phyloP scores from a whole-genome alignment of 2,888 invertebrate species.

The Smittia aterrima region DNA sequence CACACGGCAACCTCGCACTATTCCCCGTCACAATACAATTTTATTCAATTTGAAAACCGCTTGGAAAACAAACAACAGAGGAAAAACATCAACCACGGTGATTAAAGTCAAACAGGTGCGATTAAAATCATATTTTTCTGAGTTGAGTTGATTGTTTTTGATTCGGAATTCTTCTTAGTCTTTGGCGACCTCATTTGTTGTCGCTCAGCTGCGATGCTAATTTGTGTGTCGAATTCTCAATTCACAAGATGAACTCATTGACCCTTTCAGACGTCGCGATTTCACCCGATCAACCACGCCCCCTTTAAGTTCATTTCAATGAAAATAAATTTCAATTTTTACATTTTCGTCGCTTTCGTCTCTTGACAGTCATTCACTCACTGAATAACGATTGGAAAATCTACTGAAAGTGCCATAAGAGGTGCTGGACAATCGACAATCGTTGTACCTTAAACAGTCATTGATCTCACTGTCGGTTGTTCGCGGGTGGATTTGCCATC shows the following conservation, averaged over 20 bases:
- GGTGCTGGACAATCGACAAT: too few relatives aligned
- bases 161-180: too few relatives aligned
- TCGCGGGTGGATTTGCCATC: too few relatives aligned
- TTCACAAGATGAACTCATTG: neutral
- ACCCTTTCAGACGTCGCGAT: neutral
- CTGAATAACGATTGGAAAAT: neutral
- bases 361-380: neutral
- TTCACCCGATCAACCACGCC: neutral
- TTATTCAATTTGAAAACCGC: neutral
- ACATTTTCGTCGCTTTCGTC: neutral
- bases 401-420: neutral
- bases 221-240: neutral
- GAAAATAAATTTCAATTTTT: constrained; percentile 2
- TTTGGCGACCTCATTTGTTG: too few relatives aligned
- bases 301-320: constrained; percentile 28
- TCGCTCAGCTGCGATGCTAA: too few relatives aligned
- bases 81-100: neutral
- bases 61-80: neutral
- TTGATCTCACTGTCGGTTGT: neutral
- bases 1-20: neutral
- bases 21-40: neutral
- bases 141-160: neutral
- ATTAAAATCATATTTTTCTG: constrained; percentile 34
- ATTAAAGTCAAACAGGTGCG: constrained; percentile 37
- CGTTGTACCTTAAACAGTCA: neutral